A percentile compares a stretch with the other conserved stretches of the same genome.
These are phyloP conservation scores for Chloroclystis v-ata DNA, from an alignment of 2,888 invertebrate genomes.

Conservation along the genomic window DNA sequence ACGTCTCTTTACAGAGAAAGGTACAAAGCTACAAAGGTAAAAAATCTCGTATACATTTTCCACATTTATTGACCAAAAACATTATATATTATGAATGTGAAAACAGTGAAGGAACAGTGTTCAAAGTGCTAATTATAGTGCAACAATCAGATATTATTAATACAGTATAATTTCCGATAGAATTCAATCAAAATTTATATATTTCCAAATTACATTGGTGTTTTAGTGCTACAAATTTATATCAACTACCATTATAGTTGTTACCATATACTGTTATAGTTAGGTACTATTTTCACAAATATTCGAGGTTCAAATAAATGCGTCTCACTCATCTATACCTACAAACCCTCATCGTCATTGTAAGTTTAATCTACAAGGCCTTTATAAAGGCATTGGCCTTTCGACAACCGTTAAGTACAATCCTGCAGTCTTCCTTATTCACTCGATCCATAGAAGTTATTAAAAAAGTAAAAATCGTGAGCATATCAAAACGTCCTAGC, in stretches of 20 bases:
- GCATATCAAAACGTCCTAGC: slow-evolving; percentile 7
- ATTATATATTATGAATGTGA: no score
- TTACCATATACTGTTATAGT: no score
- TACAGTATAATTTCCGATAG: no score
- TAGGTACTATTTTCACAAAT: background rate
- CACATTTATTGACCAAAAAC: slow-evolving; percentile 26
- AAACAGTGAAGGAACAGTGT: no score
- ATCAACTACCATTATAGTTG: no score
- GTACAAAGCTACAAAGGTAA: no score
- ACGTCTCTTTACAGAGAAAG: no score
- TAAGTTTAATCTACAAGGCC: background rate
- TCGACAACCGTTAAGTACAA: slow-evolving; percentile 28
- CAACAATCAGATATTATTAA: slow-evolving; percentile 2
- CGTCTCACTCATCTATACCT: background rate
- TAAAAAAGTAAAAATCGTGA: slow-evolving; percentile 9
- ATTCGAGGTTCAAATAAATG: slow-evolving; percentile 13
- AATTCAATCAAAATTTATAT: no score
- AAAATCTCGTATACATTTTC: slow-evolving; percentile 5
- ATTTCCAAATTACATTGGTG: no score
- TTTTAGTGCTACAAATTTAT: no score
- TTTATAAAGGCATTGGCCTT: background rate
- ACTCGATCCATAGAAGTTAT: slow-evolving; percentile 4
- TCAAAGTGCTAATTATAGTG: slow-evolving; percentile 9
- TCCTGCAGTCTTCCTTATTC: slow-evolving; percentile 25
- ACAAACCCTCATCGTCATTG: slow-evolving; percentile 8